Evolutionary conservation across 2,113 vertebrate species (phyloP).

Genomic region (Tragelaphus strepsiceros): DNA sequence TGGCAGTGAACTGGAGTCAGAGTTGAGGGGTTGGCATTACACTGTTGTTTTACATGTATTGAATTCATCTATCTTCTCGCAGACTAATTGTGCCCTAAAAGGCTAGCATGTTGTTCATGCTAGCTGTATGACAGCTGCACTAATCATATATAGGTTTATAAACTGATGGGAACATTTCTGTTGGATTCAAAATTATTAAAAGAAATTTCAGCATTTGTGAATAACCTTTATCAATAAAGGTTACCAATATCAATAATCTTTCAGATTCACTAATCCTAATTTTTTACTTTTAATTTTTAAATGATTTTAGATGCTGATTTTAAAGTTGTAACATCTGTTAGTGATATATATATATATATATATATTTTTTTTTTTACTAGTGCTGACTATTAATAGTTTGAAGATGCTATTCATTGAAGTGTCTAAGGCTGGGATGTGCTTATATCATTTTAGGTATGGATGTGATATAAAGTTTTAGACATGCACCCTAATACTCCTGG

Average conservation of each 20-base stretch:
- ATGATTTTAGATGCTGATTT: not conserved
- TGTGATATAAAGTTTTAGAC: not conserved
- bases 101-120: not conserved
- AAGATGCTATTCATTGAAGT: not conserved
- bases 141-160: not conserved
- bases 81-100: not conserved
- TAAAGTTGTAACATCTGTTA: not conserved
- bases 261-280: not conserved
- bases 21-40: not conserved
- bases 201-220: not conserved
- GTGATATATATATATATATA: not conserved
- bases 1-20: not conserved
- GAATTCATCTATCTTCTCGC: not conserved
- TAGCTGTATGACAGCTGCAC: not conserved
- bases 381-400: not conserved
- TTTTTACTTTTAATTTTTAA: not conserved
- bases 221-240: not conserved
- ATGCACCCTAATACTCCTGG: not conserved
- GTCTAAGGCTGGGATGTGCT: not conserved
- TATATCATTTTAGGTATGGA: not conserved
- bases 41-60: not conserved
- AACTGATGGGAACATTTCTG: not conserved
- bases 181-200: not conserved
- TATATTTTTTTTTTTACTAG: not conserved
- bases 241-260: not conserved